These are phyloP conservation scores for Hemithea aestivaria DNA, from an alignment of 2,888 invertebrate genomes.

Conservation along the genomic window DNA sequence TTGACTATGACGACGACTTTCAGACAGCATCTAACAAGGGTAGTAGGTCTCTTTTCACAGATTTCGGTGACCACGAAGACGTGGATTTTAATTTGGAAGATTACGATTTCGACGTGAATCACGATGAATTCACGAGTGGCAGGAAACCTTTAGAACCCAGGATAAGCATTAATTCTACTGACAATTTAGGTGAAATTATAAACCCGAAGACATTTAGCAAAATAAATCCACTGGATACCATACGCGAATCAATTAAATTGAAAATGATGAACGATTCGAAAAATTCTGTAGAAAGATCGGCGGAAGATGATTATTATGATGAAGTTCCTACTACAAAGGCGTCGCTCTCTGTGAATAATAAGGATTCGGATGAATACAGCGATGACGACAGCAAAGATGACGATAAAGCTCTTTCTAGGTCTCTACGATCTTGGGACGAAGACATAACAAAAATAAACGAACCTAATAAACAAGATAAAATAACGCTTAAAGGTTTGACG, in stretches of 20 bases:
- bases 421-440: slow-evolving; percentile 40
- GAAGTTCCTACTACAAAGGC: slow-evolving; percentile 33
- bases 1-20: slow-evolving; percentile 55
- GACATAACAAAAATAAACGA: too few species aligned
- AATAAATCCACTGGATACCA: slow-evolving; percentile 19
- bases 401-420: slow-evolving; percentile 31
- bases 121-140: slow-evolving; percentile 57
- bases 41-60: slow-evolving; percentile 32
- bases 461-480: slow-evolving; percentile 24
- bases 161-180: slow-evolving; percentile 5
- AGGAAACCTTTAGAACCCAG: slow-evolving; percentile 58
- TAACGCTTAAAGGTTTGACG: slow-evolving; percentile 37
- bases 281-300: slow-evolving; percentile 32
- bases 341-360: slow-evolving; percentile 25
- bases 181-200: background rate
- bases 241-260: slow-evolving; percentile 25
- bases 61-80: slow-evolving; percentile 60
- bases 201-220: slow-evolving; percentile 30
- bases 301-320: slow-evolving; percentile 49
- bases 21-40: slow-evolving; percentile 40
- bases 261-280: slow-evolving; percentile 27
- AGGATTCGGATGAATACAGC: slow-evolving; percentile 33
- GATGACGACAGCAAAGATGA: slow-evolving; percentile 47
- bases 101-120: slow-evolving; percentile 65
- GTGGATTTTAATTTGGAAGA: slow-evolving; percentile 65